These are phyloP conservation scores for Bibio marci DNA, from an alignment of 2,888 invertebrate species.

Conservation along the genomic window DNA sequence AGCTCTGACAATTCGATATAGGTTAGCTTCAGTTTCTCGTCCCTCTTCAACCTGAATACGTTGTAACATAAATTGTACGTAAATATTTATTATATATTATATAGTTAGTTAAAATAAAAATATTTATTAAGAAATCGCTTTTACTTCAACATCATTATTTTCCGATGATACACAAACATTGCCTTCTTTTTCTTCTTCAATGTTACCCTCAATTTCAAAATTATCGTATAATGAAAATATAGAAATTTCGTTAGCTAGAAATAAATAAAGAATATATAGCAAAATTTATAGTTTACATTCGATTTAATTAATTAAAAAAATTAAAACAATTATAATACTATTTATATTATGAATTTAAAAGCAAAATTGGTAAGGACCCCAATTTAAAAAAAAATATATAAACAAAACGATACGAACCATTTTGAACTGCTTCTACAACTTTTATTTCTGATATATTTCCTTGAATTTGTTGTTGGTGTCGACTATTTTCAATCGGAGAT, in stretches of 20 bases:
- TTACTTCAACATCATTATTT: constrained; percentile 27
- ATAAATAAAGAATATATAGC: no score
- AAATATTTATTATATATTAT: background rate
- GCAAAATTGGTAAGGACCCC: no score
- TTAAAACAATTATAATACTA: no score
- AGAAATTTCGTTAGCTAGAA: no score
- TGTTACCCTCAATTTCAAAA: constrained; percentile 20
- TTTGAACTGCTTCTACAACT: background rate
- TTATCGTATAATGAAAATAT: no score
- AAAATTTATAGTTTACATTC: no score
- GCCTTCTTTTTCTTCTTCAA: constrained; percentile 26
- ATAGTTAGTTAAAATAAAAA: constrained; percentile 12
- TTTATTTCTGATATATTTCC: background rate
- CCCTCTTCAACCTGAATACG: constrained; percentile 46
- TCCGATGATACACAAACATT: constrained; percentile 36
- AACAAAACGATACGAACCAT: no score
- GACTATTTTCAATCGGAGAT: constrained; percentile 16
- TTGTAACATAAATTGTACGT: background rate
- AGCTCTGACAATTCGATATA: constrained; percentile 31
- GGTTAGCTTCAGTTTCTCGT: constrained; percentile 62
- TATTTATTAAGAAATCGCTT: background rate
- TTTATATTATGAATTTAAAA: no score
- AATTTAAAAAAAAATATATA: no score
- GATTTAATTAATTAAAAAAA: no score
- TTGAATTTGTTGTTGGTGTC: constrained; percentile 13